Conservation (phyloP, 2,888 invertebrate species). For the Melolontha melolontha region DNA sequence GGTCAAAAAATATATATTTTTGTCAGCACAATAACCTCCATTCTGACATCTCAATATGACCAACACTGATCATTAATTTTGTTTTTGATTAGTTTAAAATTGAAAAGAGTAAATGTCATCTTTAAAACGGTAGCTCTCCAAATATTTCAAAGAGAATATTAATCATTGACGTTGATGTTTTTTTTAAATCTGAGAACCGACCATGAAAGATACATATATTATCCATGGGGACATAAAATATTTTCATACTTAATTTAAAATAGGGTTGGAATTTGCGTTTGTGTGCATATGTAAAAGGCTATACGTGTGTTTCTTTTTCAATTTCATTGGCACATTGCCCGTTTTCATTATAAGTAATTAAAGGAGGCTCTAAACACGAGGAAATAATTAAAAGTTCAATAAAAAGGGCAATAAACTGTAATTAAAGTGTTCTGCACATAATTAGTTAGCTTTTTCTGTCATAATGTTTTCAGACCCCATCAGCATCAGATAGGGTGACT, state of each 20-base stretch:
- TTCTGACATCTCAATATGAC: conserved; percentile 47
- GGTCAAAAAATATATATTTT: conserved; percentile 42
- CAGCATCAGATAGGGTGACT: conserved; percentile 30
- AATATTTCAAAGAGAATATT: conserved; percentile 23
- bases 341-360: conserved; percentile 46
- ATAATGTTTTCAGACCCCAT: conserved; percentile 48
- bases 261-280: conserved; percentile 22
- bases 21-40: conserved; percentile 42
- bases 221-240: conserved; percentile 32
- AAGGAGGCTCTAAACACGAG: conserved; percentile 43
- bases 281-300: not conserved
- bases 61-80: conserved; percentile 39
- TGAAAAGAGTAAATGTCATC: conserved; percentile 6
- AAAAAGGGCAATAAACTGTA: conserved; percentile 55
- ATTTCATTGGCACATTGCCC: conserved; percentile 34
- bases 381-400: conserved; percentile 53
- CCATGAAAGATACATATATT: conserved; percentile 29
- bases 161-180: conserved; percentile 33
- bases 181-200: conserved; percentile 34
- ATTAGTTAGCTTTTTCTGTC: conserved; percentile 51
- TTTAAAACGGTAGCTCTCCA: conserved; percentile 28
- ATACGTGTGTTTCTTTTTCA: conserved; percentile 22
- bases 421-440: conserved; percentile 55
- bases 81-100: conserved; percentile 6
- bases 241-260: conserved; percentile 25